Percentiles rank a stretch among this genome's conserved stretches.
Evolutionary conservation across 92 coral and sea anemone species (phyloP).

Genomic region (Umimayanthus chanpuru): DNA sequence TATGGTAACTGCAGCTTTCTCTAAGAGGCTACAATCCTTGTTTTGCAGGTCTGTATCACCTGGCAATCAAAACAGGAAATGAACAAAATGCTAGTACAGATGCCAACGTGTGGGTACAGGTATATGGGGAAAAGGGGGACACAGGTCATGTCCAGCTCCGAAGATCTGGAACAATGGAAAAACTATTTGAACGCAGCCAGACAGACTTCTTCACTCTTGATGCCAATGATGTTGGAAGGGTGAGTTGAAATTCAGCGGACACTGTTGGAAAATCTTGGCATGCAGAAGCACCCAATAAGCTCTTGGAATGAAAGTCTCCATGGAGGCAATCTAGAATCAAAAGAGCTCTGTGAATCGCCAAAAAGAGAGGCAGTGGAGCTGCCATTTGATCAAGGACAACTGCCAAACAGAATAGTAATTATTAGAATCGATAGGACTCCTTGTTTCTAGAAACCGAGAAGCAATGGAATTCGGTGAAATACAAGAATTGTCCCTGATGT

Average conservation of each 20-base stretch:
- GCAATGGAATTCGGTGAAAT: too few species aligned
- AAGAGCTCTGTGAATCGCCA: too few species aligned
- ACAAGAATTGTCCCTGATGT: too few species aligned
- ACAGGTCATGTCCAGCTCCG: constrained; percentile 87
- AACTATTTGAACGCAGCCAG: constrained; percentile 89
- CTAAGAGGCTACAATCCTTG: not conserved
- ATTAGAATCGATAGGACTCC: too few species aligned
- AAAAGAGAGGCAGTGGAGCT: too few species aligned
- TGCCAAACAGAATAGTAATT: too few species aligned
- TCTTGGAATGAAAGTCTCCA: not conserved
- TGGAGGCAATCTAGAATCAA: too few species aligned
- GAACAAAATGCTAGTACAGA: constrained; percentile 88
- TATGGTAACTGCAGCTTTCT: too few species aligned
- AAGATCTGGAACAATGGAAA: constrained; percentile 87
- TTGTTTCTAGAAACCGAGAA: too few species aligned
- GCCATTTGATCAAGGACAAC: too few species aligned
- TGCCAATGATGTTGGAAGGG: constrained; percentile 97
- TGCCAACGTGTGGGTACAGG: constrained; percentile 88
- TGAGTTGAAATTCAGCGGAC: constrained; percentile 6
- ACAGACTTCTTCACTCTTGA: constrained; percentile 96
- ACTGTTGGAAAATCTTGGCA: not conserved
- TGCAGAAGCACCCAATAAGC: not conserved
- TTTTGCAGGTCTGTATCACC: constrained; percentile 81
- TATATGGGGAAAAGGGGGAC: constrained; percentile 91
- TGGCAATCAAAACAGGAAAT: constrained; percentile 90